Base-by-base conservation (phyloP, 2,797 vertebrate species). In the Channallabes apus region DNA sequence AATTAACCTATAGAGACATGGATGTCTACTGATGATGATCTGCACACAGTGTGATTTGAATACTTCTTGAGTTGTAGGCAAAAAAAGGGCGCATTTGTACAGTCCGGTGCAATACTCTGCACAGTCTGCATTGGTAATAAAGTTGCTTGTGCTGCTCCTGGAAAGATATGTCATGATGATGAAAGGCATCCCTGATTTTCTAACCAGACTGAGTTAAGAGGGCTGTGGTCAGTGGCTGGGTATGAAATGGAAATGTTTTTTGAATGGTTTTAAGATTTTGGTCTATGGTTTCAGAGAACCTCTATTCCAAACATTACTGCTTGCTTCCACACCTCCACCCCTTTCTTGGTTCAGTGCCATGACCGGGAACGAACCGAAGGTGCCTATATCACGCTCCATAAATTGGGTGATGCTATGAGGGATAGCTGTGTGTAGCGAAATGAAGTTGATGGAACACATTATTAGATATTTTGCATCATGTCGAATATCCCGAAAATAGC, bases 171-270 rank as follows among this genome's bases (percentile, higher is more conserved):
- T 87, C 80, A 85, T 69, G 73, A 71, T 65, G 79, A 82, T 62
- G 79, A 87, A 76, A 84, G 73, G 22, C 61, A 71, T 79, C 61
- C 12, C 32, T 82, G 71, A 38, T 62, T 46, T 89, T 85, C 75
- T 75, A 86, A 76, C 61, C 80, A 69, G 64, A 61, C 78, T 72
- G 62, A 86, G 82, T 86, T 83, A 83, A 89, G 84, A 84, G 81
- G 56, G 17, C 56, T 85, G 84, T 72, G 86, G 87, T 89, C 80
- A 41, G 84, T 15, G 56, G 78, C 78, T 79, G 77, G 83, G 80
- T 81, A 65, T 87, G 71, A 78, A 84, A 84, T 82, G 78, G 84
- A 86, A 85, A 89, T 87, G 75, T 86, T 89, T 86, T 84, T 85
- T 20, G 78, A 85, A 81, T 35, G 27, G 69, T 76, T 85, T 83